Evolutionary conservation across 2,113 vertebrate species (phyloP).

Genomic region (Python bivittatus): DNA sequence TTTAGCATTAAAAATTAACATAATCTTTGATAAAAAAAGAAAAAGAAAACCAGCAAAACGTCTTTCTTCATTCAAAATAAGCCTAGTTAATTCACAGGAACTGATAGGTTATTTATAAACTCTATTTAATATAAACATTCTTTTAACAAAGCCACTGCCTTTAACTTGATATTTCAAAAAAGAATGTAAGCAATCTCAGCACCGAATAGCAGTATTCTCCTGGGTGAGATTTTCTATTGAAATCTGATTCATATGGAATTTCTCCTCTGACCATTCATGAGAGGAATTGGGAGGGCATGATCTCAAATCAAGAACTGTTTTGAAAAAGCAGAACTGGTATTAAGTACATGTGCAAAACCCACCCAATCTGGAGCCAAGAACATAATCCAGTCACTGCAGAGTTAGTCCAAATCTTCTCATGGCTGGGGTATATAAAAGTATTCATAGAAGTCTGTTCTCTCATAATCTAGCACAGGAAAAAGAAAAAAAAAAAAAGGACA

Average conservation of each 20-base stretch:
- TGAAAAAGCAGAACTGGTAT: not conserved
- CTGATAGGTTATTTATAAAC: conserved; percentile 10
- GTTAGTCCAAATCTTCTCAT: not conserved
- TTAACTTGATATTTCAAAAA: not conserved
- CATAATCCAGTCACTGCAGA: not conserved
- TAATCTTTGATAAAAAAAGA: not conserved
- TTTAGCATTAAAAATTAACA: conserved; percentile 13
- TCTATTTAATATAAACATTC: not conserved
- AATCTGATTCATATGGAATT: not conserved
- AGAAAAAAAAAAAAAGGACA: too few relatives aligned
- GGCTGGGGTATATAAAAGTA: not conserved
- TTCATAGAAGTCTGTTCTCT: not conserved
- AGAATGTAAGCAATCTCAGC: conserved; percentile 1
- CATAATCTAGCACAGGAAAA: not conserved
- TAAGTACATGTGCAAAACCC: not conserved
- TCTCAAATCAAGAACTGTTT: conserved; percentile 5
- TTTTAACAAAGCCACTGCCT: conserved; percentile 24
- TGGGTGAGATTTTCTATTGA: conserved; percentile 11
- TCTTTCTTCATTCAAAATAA: conserved; percentile 14
- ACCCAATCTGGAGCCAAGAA: not conserved
- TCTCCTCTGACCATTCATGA: not conserved
- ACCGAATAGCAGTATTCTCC: not conserved
- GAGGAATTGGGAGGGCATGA: conserved; percentile 1
- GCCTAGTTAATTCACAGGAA: not conserved
- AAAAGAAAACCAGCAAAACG: not conserved